Percentiles rank a stretch among this genome's conserved stretches.
Evolutionary conservation across 2,888 invertebrate species (phyloP).

Genomic region (Amblyteles armatorius): DNA sequence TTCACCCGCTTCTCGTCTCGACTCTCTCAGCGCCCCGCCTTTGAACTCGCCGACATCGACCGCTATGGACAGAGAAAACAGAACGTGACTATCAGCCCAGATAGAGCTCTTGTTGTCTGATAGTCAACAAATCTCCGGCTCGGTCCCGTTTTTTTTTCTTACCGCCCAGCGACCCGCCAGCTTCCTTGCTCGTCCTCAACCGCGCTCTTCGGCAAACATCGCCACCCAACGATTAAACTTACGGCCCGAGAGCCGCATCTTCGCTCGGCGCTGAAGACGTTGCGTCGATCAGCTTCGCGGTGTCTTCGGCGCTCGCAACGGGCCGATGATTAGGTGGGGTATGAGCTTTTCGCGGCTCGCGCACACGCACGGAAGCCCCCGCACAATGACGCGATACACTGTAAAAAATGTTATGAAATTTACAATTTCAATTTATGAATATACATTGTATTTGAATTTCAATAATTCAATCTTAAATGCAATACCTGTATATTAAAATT

Average conservation of each 20-base stretch:
- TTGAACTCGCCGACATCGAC: conserved; percentile 58
- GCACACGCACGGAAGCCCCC: too few relatives aligned
- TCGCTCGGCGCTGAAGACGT: background rate
- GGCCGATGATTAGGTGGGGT: background rate
- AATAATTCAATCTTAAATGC: too few relatives aligned
- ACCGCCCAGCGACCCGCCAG: conserved; percentile 52
- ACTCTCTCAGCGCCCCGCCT: conserved; percentile 16
- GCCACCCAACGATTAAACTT: conserved; percentile 5
- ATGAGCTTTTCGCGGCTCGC: too few relatives aligned
- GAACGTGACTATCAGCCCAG: conserved; percentile 70
- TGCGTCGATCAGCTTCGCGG: conserved; percentile 2
- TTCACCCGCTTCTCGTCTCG: background rate
- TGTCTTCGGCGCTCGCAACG: background rate
- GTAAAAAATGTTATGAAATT: too few relatives aligned
- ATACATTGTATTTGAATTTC: too few relatives aligned
- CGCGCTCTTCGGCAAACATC: conserved; percentile 35
- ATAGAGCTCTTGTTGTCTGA: conserved; percentile 67
- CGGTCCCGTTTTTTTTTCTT: conserved; percentile 56
- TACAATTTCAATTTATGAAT: too few relatives aligned
- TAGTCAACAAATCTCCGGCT: conserved; percentile 69
- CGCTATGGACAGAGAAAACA: conserved; percentile 34
- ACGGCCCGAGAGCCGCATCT: background rate
- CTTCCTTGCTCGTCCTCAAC: conserved; percentile 10
- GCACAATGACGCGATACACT: too few relatives aligned
- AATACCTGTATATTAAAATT: too few relatives aligned